Evolutionary conservation across 2,888 invertebrate genomes (phyloP).

Genomic region (Campoplex nolae): DNA sequence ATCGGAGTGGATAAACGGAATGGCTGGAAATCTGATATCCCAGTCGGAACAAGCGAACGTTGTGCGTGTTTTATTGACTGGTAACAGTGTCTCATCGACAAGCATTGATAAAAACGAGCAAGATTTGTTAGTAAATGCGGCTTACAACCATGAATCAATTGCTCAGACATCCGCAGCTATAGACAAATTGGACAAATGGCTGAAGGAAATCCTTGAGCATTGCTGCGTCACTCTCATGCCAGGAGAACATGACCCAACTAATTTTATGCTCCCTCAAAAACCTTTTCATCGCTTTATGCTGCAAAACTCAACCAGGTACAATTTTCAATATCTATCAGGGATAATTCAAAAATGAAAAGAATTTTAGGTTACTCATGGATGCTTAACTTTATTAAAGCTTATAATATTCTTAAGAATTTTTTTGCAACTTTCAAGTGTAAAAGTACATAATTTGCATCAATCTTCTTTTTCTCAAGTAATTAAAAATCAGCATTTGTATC

Average conservation of each 20-base stretch:
- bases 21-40: conserved; percentile 88
- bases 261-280: conserved; percentile 96
- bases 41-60: conserved; percentile 89
- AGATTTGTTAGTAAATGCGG: conserved; percentile 64
- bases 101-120: conserved; percentile 51
- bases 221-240: conserved; percentile 94
- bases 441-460: not conserved
- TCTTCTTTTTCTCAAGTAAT: not conserved
- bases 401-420: no score
- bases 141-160: conserved; percentile 69
- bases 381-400: no score
- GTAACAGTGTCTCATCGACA: conserved; percentile 81
- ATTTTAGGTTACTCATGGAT: not conserved
- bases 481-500: not conserved
- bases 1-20: conserved; percentile 93
- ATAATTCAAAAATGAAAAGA: not conserved
- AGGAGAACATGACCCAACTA: conserved; percentile 95
- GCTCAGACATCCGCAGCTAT: conserved; percentile 73
- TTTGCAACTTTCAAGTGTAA: not conserved
- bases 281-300: conserved; percentile 92
- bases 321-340: not conserved
- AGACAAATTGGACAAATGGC: conserved; percentile 76
- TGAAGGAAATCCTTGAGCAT: conserved; percentile 76
- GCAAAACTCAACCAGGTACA: conserved; percentile 76
- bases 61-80: conserved; percentile 93